Base-by-base conservation (phyloP, 2,888 invertebrate genomes). In the Lithosia quadra region DNA sequence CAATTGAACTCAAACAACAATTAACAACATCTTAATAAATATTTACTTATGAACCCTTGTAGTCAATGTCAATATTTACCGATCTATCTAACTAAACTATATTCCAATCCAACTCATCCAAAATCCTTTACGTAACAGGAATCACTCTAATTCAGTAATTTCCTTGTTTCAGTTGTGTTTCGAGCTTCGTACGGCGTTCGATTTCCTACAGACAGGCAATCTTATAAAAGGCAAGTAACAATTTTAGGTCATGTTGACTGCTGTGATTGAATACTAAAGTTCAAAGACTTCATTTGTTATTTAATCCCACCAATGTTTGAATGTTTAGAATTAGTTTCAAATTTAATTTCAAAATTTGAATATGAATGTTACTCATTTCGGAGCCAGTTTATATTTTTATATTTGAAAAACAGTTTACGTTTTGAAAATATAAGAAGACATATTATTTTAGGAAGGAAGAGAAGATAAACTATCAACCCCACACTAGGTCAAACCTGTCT, bases 81-180 rank as follows among this genome's bases (percentile, higher is more conserved):
- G n/a, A 33, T 28, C 34, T 10, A 33, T 33, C 49, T 10, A 33
- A 53, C 49, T 10, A 33, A 53, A 22, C 28, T 33, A n/a, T 63
- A 21, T n/a, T 59, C 13, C 18, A 33, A 28, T n/a, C 9, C 13
- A 39, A 10, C 18, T 18, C 21, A 56, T 24, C 39, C 13, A 56
- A 62, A 36, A 53, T 49, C 24, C 28, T 64, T 67, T 70, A 66
- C 55, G 63, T 49, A 67, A 68, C 28, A 63, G 62, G 49, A 66
- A 66, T 65, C 56, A 55, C 68, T 74, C 66, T 77, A 73, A 82
- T 70, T 68, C 67, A 71, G 63, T 70, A 75, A 79, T 80, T 84
- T 83, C 78, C 77, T 83, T 84, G 84, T 83, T 83, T 33, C 83
- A 84, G 83, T 43, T 68, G 63, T 69, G 21, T 73, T 71, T 43